Evolutionary conservation across 2,113 vertebrate species (phyloP).

Genomic region (Perca schrenkii): DNA sequence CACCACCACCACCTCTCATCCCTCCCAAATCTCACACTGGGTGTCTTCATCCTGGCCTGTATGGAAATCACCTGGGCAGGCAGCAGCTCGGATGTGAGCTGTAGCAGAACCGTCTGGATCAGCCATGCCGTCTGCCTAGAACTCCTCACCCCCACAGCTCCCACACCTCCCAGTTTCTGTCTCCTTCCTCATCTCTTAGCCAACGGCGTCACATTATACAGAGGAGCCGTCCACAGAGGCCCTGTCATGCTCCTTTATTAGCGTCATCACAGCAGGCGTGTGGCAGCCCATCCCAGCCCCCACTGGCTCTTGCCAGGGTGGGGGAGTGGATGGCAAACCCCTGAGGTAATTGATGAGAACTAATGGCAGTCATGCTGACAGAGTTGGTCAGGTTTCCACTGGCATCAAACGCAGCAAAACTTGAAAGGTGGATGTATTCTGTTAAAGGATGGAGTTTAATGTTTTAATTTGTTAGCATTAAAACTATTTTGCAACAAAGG

Average conservation of each 20-base stretch:
- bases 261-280: constrained; percentile 61
- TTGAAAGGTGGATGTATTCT: constrained; percentile 1
- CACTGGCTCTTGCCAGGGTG: constrained; percentile 49
- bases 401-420: not conserved
- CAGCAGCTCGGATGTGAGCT: constrained; percentile 47
- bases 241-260: constrained; percentile 66
- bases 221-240: constrained; percentile 52
- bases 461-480: not conserved
- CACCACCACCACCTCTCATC: not conserved
- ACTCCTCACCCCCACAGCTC: constrained; percentile 1
- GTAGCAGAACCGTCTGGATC: constrained; percentile 41
- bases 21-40: constrained; percentile 31
- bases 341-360: constrained; percentile 69
- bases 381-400: constrained; percentile 33
- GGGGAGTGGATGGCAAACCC: constrained; percentile 61
- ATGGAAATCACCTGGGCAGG: constrained; percentile 47
- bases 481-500: not conserved
- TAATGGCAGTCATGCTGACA: constrained; percentile 68
- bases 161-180: constrained; percentile 7
- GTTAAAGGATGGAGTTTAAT: not conserved
- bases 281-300: constrained; percentile 68
- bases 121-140: constrained; percentile 24
- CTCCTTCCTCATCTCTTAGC: constrained; percentile 27
- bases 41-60: constrained; percentile 25
- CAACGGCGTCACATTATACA: constrained; percentile 40